Percentiles rank a stretch among this genome's conserved stretches.
These are phyloP conservation scores for Heliangelus exortis DNA, from an alignment of 2,797 vertebrate species.

Conservation along the genomic window DNA sequence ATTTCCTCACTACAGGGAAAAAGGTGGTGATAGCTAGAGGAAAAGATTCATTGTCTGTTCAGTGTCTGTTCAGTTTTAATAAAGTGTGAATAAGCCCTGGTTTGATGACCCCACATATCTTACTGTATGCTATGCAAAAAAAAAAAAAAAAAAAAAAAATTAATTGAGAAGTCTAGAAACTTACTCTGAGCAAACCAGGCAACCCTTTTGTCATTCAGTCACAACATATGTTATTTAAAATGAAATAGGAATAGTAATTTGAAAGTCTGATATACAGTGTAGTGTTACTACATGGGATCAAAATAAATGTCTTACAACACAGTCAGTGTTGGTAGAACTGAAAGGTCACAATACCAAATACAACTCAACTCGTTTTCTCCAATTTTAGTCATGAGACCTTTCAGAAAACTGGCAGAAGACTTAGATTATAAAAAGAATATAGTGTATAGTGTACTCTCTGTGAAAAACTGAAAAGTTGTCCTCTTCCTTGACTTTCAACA, in stretches of 20 bases:
- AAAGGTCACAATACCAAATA: not conserved
- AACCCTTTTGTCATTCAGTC: not conserved
- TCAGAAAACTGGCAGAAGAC: not conserved
- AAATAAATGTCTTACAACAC: not conserved
- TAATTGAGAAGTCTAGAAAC: not conserved
- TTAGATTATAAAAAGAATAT: not conserved
- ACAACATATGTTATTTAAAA: not conserved
- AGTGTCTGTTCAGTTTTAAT: not conserved
- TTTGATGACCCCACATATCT: not conserved
- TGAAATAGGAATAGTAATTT: not conserved
- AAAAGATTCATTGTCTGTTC: not conserved
- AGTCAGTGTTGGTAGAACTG: not conserved
- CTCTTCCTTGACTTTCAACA: not conserved
- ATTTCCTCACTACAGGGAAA: slow-evolving; percentile 1
- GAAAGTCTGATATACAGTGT: not conserved
- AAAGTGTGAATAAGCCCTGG: not conserved
- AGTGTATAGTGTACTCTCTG: not conserved
- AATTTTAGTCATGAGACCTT: not conserved
- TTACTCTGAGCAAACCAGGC: not conserved
- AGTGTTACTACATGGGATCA: not conserved
- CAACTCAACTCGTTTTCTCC: not conserved
- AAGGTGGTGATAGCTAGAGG: not conserved
- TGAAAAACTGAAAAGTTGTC: not conserved
- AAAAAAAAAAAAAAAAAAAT: not conserved
- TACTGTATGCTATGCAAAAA: not conserved